Evolutionary conservation across 2,797 vertebrate species (phyloP).

Genomic region (Hydrophis major): DNA sequence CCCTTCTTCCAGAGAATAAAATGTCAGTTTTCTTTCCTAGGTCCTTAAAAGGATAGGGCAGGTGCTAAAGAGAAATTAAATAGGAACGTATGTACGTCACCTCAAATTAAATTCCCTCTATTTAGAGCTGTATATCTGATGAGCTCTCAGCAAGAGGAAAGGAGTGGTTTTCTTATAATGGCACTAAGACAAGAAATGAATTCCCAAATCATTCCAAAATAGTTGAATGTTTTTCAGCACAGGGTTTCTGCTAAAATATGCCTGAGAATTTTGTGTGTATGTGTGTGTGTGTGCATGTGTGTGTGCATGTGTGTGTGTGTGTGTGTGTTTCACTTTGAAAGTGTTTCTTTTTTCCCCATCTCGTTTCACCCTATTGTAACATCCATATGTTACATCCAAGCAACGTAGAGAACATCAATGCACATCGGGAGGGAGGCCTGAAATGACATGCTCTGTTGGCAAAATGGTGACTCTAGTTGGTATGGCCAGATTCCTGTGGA

Average conservation of each 20-base stretch:
- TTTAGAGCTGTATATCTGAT: background rate
- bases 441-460: background rate
- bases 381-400: background rate
- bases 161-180: background rate
- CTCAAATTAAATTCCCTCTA: background rate
- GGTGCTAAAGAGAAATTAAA: background rate
- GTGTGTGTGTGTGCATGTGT: background rate
- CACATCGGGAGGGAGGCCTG: background rate
- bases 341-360: background rate
- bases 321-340: background rate
- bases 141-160: background rate
- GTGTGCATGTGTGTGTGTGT: background rate
- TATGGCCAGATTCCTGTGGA: background rate
- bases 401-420: background rate
- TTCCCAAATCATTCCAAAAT: background rate
- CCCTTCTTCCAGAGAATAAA: background rate
- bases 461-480: background rate
- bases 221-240: background rate
- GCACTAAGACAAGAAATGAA: background rate
- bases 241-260: background rate
- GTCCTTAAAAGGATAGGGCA: background rate
- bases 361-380: background rate
- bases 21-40: background rate
- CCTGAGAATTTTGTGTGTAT: background rate
- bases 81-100: background rate